Evolutionary conservation across 2,797 vertebrate species (phyloP).

Genomic region (Anguilla obscura): DNA sequence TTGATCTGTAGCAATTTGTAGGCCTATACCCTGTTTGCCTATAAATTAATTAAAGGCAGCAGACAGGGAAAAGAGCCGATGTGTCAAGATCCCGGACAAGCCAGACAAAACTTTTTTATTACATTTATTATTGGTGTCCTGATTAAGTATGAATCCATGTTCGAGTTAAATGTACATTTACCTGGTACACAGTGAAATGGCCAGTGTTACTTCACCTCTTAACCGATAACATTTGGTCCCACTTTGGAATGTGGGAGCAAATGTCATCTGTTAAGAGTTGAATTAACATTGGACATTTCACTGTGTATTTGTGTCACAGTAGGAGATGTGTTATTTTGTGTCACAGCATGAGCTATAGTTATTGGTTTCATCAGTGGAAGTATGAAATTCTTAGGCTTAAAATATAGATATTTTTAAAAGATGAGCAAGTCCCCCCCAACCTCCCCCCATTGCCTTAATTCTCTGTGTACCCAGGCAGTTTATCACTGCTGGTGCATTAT

Average conservation of each 20-base stretch:
- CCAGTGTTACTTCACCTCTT: too few relatives aligned
- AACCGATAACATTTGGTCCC: too few relatives aligned
- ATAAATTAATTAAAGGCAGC: constrained; percentile 12
- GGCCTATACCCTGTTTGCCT: not conserved
- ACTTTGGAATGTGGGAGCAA: too few relatives aligned
- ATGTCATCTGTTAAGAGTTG: too few relatives aligned
- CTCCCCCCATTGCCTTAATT: not conserved
- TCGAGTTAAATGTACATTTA: not conserved
- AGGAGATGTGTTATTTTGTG: not conserved
- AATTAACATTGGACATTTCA: too few relatives aligned
- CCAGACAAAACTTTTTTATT: not conserved
- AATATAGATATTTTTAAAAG: not conserved
- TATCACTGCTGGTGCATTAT: not conserved
- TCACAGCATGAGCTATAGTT: too few relatives aligned
- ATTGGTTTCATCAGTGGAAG: not conserved
- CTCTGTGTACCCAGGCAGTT: not conserved
- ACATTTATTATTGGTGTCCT: not conserved
- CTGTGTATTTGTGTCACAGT: not conserved
- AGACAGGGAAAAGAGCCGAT: not conserved
- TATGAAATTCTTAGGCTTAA: not conserved
- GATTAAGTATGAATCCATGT: not conserved
- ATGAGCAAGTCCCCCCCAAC: not conserved
- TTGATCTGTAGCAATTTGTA: constrained; percentile 9
- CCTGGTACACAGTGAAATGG: not conserved
- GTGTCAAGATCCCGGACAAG: not conserved